Evolutionary conservation across 2,888 invertebrate genomes (phyloP).

Genomic region (Ellobium chinense): DNA sequence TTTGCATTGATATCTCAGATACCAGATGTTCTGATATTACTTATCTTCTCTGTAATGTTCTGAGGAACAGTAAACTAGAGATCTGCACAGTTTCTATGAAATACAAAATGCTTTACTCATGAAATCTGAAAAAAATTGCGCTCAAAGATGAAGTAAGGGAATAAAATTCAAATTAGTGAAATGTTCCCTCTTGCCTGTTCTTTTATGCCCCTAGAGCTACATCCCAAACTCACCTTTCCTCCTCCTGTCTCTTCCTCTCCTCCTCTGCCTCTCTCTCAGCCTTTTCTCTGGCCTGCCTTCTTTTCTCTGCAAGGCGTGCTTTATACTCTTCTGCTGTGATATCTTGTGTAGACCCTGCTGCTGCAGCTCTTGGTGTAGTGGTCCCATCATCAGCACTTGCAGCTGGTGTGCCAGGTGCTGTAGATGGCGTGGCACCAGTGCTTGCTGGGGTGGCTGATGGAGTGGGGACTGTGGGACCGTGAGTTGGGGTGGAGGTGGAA

Average conservation of each 20-base stretch:
- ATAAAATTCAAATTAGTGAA: no score
- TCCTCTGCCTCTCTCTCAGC: conserved; percentile 93
- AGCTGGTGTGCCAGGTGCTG: conserved; percentile 4
- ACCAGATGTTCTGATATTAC: no score
- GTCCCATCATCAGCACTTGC: conserved; percentile 35
- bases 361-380: conserved; percentile 24
- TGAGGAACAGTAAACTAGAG: no score
- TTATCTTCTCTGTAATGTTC: no score
- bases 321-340: conserved; percentile 88
- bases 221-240: conserved; percentile 77
- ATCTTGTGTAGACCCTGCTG: conserved; percentile 47
- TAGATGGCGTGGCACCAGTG: conserved; percentile 11
- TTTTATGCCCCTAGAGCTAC: no score
- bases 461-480: conserved; percentile 15
- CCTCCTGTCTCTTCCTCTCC: conserved; percentile 84
- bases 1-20: no score
- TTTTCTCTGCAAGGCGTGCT: conserved; percentile 93
- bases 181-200: no score
- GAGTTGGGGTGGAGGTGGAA: conserved; percentile 46
- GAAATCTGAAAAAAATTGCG: no score
- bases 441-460: not conserved
- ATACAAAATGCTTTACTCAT: no score
- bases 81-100: no score
- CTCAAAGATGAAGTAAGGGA: no score
- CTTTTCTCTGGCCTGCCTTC: conserved; percentile 92